These are phyloP conservation scores for Cydia amplana DNA, from an alignment of 1,140 invertebrate genomes.

Conservation along the genomic window DNA sequence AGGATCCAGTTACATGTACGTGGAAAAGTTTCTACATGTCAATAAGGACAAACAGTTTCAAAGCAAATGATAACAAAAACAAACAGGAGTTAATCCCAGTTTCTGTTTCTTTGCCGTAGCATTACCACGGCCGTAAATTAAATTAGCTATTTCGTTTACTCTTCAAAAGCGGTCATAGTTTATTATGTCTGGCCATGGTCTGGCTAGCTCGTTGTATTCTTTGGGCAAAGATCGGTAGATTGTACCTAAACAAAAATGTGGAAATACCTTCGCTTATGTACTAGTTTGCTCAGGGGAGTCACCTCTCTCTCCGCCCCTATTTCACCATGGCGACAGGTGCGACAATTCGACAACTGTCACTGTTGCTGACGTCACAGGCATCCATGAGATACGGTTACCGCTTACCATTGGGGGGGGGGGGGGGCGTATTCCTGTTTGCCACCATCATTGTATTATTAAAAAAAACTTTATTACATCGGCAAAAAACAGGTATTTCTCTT, in stretches of 20 bases:
- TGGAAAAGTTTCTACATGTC: background rate
- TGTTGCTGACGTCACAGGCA: too few species aligned
- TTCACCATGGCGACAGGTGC: too few species aligned
- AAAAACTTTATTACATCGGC: too few species aligned
- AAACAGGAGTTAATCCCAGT: conserved; percentile 16
- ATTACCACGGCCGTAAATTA: conserved; percentile 19
- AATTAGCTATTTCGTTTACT: conserved; percentile 5
- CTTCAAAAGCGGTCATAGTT: conserved; percentile 10
- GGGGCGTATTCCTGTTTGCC: too few species aligned
- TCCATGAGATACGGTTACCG: too few species aligned
- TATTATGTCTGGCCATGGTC: background rate
- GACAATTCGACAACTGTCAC: too few species aligned
- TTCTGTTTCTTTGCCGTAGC: conserved; percentile 26
- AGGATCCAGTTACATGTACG: too few species aligned
- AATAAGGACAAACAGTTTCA: conserved; percentile 14
- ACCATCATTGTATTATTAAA: too few species aligned
- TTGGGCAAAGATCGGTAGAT: background rate
- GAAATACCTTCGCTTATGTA: background rate
- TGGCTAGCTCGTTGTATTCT: background rate
- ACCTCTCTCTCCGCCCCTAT: too few species aligned
- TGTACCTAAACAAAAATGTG: background rate
- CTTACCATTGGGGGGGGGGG: too few species aligned
- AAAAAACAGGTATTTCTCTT: too few species aligned
- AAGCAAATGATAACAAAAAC: conserved; percentile 17
- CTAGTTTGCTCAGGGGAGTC: too few species aligned